Percentiles rank a stretch among this genome's conserved stretches.
Conservation (phyloP, 2,113 vertebrate genomes). For the Platichthys flesus region DNA sequence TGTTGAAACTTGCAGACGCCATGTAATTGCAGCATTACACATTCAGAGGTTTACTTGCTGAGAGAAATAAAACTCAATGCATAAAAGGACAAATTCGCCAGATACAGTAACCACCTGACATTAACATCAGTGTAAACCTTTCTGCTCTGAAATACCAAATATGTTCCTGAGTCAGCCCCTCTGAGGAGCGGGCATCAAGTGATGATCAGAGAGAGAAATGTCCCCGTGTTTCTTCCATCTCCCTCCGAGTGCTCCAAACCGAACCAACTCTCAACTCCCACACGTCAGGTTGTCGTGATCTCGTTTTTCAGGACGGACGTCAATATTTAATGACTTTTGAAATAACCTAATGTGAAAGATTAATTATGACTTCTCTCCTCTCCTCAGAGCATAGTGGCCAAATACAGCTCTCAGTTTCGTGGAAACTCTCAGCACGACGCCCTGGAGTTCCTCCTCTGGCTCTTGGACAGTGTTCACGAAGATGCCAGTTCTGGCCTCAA, state of each 20-base stretch:
- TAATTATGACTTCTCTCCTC: slow-evolving; percentile 23
- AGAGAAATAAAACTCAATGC: no score
- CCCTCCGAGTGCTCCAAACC: not conserved
- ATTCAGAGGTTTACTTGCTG: no score
- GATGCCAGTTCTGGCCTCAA: slow-evolving; percentile 84
- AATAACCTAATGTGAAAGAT: slow-evolving; percentile 1
- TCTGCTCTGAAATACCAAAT: no score
- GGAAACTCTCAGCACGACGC: slow-evolving; percentile 95
- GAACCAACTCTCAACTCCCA: not conserved
- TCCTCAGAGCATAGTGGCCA: slow-evolving; percentile 89
- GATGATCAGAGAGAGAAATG: no score
- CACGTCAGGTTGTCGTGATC: not conserved
- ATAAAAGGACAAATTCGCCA: no score
- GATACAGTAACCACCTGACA: no score
- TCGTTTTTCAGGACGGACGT: slow-evolving; percentile 15
- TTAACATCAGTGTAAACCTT: no score
- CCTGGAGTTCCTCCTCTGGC: slow-evolving; percentile 96
- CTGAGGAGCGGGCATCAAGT: no score
- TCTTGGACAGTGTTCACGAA: slow-evolving; percentile 92
- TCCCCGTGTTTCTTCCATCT: no score
- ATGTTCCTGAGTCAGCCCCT: no score
- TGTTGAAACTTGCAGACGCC: no score
- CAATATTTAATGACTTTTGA: slow-evolving; percentile 14
- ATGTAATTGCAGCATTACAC: no score
- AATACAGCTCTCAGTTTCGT: slow-evolving; percentile 91